Evolutionary conservation across 2,888 invertebrate genomes (phyloP).

Genomic region (Ashinkailepas kermadecensis): DNA sequence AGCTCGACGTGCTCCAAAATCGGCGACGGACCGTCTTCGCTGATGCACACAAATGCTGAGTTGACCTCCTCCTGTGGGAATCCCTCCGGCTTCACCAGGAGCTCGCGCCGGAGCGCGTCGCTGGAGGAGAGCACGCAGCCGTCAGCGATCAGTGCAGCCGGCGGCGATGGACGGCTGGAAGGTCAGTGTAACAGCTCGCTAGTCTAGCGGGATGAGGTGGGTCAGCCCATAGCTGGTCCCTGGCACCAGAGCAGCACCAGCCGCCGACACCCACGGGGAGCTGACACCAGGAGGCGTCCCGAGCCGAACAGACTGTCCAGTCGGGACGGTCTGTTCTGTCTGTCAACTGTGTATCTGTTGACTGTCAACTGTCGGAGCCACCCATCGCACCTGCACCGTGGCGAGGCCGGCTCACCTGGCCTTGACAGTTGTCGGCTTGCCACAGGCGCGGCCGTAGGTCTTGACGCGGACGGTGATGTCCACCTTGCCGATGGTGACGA

Average conservation of each 20-base stretch:
- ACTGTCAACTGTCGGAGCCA: too few relatives aligned
- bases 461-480: not conserved
- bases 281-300: too few relatives aligned
- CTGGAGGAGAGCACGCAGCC: not conserved
- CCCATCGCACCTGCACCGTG: too few relatives aligned
- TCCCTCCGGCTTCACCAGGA: conserved; percentile 29
- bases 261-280: too few relatives aligned
- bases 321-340: too few relatives aligned
- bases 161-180: too few relatives aligned
- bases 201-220: too few relatives aligned
- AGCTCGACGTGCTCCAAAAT: not conserved
- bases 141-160: too few relatives aligned
- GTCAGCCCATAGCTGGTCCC: not conserved
- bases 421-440: not conserved
- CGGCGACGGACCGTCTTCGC: too few relatives aligned
- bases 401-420: not conserved
- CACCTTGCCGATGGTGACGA: not conserved
- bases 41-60: not conserved
- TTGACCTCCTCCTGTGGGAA: conserved; percentile 26
- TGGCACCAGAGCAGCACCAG: not conserved
- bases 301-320: too few relatives aligned
- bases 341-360: too few relatives aligned
- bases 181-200: too few relatives aligned
- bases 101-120: conserved; percentile 20
- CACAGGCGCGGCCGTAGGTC: not conserved